These are phyloP conservation scores for Dione vanillae DNA, from an alignment of 2,888 invertebrate genomes.

Conservation along the genomic window DNA sequence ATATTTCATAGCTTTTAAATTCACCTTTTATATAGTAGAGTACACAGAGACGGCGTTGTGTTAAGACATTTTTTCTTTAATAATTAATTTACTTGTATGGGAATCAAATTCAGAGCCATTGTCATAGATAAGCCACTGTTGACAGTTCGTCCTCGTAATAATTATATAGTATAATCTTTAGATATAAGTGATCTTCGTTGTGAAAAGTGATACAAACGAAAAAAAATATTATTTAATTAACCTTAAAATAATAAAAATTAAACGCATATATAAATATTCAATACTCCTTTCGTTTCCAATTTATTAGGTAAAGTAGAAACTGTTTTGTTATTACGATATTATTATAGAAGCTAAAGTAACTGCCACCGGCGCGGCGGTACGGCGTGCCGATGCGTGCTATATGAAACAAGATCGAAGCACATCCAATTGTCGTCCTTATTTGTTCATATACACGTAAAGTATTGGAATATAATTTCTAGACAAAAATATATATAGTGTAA, in stretches of 20 bases:
- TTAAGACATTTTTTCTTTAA: too few relatives aligned
- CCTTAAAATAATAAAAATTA: neutral
- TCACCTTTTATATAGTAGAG: too few relatives aligned
- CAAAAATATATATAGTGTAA: neutral
- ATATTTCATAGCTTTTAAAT: too few relatives aligned
- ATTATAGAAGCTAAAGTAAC: slow-evolving; percentile 35
- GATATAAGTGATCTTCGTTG: too few relatives aligned
- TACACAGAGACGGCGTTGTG: too few relatives aligned
- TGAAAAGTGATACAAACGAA: too few relatives aligned
- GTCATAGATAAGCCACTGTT: too few relatives aligned
- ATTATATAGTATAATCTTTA: too few relatives aligned
- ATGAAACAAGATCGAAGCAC: slow-evolving; percentile 53
- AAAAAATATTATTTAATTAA: too few relatives aligned
- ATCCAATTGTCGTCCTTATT: slow-evolving; percentile 60
- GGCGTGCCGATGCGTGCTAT: slow-evolving; percentile 54
- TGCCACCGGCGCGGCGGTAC: slow-evolving; percentile 51
- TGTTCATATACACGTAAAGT: slow-evolving; percentile 49
- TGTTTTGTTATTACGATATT: slow-evolving; percentile 29
- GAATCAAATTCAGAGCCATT: too few relatives aligned
- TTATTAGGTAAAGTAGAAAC: slow-evolving; percentile 17
- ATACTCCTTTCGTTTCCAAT: neutral
- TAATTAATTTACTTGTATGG: too few relatives aligned
- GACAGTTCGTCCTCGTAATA: too few relatives aligned
- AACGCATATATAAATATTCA: neutral
- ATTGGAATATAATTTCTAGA: slow-evolving; percentile 41